phyloP scores from a whole-genome alignment of 2,113 vertebrate genomes.

The Ictidomys tridecemlineatus region DNA sequence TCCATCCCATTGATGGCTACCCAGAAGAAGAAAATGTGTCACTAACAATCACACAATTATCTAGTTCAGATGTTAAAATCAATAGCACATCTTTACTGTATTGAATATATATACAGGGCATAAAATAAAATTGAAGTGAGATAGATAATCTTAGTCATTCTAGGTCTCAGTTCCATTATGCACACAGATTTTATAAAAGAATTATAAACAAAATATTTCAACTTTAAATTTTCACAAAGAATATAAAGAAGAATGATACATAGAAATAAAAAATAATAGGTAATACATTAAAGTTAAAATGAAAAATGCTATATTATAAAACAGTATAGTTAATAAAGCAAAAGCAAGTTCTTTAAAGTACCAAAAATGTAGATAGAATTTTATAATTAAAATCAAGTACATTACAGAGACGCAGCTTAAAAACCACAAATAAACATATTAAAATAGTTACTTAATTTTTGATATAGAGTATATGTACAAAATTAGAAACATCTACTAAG shows the following conservation, averaged over 20 bases:
- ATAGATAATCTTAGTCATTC: not conserved
- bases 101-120: not conserved
- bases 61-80: not conserved
- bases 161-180: not conserved
- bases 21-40: not conserved
- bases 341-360: not conserved
- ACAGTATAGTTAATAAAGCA: no score
- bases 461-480: not conserved
- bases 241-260: not conserved
- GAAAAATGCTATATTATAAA: not conserved
- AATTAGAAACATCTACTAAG: not conserved
- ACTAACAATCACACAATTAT: not conserved
- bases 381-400: not conserved
- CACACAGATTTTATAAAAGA: not conserved
- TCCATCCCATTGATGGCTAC: not conserved
- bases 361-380: not conserved
- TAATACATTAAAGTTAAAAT: not conserved
- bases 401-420: not conserved
- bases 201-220: not conserved
- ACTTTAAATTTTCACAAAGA: not conserved
- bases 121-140: not conserved
- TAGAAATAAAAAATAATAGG: not conserved
- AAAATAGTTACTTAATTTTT: not conserved
- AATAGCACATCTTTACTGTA: not conserved
- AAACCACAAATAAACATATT: not conserved